A percentile compares a stretch with the other conserved stretches of the same genome.
Evolutionary conservation across 1,140 invertebrate species (phyloP).

Genomic region (Penaeus indicus): DNA sequence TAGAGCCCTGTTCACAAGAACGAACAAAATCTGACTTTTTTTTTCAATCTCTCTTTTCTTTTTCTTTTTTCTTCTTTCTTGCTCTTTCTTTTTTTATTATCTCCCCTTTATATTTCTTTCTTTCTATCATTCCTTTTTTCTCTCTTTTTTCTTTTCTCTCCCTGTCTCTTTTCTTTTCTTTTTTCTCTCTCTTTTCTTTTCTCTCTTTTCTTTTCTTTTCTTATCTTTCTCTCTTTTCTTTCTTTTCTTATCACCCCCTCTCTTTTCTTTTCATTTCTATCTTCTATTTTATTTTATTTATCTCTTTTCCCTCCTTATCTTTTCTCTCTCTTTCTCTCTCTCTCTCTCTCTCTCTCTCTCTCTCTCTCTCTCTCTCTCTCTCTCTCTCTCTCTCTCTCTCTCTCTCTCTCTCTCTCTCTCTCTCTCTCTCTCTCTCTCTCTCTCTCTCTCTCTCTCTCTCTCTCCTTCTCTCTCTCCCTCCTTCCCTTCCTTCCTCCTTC

Average conservation of each 20-base stretch:
- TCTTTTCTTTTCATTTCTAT: background rate
- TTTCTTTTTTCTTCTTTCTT: background rate
- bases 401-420: no score
- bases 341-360: no score
- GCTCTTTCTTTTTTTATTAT: background rate
- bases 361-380: no score
- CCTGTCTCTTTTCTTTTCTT: background rate
- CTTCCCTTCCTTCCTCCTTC: no score
- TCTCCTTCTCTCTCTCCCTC: no score
- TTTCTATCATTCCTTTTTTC: constrained; percentile 15
- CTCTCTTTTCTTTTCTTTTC: background rate
- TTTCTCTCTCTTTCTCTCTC: no score
- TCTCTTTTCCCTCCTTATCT: no score
- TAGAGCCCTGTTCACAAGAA: no score
- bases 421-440: no score
- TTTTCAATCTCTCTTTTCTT: no score
- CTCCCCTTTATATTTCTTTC: background rate
- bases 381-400: no score
- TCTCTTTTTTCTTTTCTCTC: constrained; percentile 12
- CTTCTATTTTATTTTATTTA: background rate
- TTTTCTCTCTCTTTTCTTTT: background rate
- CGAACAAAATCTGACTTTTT: background rate
- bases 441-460: no score
- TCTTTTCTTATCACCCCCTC: background rate
- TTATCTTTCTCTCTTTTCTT: background rate